These are phyloP conservation scores for Danio choprae DNA, from an alignment of 2,797 vertebrate species.

Conservation along the genomic window DNA sequence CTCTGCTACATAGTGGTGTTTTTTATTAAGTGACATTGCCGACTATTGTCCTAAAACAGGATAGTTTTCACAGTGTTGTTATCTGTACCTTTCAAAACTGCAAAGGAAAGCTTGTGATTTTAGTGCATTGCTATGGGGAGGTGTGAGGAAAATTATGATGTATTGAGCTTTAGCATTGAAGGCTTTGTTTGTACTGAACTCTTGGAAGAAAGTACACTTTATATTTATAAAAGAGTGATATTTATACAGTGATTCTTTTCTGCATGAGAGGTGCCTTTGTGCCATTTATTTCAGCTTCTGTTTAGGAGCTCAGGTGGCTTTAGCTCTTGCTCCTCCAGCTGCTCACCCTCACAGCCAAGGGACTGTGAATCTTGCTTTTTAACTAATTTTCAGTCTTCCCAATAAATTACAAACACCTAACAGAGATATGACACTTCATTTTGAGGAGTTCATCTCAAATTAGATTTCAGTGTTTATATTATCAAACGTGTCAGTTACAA, in stretches of 20 bases:
- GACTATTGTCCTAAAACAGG: too few species aligned
- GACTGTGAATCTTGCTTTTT: neutral
- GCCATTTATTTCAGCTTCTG: conserved; percentile 22
- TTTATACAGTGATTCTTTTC: neutral
- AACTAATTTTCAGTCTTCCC: neutral
- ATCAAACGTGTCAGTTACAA: neutral
- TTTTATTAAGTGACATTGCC: too few species aligned
- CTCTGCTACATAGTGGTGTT: too few species aligned
- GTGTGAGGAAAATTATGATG: neutral
- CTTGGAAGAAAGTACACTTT: neutral
- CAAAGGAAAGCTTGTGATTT: neutral
- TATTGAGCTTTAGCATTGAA: neutral
- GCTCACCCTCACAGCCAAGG: neutral
- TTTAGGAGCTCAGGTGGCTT: conserved; percentile 42
- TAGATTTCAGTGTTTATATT: conserved; percentile 1
- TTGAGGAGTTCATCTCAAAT: neutral
- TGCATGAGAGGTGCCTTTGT: neutral
- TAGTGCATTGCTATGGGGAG: neutral
- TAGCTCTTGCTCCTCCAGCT: conserved; percentile 40
- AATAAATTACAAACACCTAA: neutral
- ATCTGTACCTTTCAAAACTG: too few species aligned
- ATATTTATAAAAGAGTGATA: too few species aligned
- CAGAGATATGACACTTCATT: neutral
- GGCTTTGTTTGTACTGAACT: neutral
- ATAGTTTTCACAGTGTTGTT: too few species aligned